These are phyloP conservation scores for Syrrhaptes paradoxus DNA, from an alignment of 2,113 vertebrate species.

Conservation along the genomic window DNA sequence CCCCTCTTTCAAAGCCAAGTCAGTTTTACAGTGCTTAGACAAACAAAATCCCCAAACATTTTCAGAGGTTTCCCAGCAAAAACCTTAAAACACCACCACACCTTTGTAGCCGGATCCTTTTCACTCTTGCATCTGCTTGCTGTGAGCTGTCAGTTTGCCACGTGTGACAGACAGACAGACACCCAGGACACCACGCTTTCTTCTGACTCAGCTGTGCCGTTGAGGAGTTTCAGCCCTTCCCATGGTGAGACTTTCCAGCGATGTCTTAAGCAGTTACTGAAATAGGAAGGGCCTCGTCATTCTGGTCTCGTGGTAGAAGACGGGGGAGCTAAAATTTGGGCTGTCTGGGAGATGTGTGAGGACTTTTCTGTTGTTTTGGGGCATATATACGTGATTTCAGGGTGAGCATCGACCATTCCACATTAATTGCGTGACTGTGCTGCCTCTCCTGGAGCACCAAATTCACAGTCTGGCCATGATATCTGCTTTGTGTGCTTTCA, in stretches of 20 bases:
- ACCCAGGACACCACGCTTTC: background rate
- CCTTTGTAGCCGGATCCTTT: background rate
- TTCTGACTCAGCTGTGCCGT: background rate
- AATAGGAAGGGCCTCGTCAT: background rate
- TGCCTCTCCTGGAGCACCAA: background rate
- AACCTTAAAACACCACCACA: background rate
- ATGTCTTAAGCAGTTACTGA: background rate
- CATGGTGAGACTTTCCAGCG: background rate
- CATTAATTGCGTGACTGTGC: background rate
- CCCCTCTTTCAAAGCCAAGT: background rate
- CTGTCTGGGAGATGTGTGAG: background rate
- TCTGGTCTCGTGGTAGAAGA: background rate
- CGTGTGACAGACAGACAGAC: background rate
- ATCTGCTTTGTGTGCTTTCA: background rate
- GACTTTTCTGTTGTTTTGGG: background rate
- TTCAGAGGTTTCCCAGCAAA: background rate
- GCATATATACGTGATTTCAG: background rate
- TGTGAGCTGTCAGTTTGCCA: background rate
- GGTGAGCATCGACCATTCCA: background rate
- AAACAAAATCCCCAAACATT: background rate
- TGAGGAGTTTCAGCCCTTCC: background rate
- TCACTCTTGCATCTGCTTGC: background rate
- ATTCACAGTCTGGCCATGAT: rapidly evolving
- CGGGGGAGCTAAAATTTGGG: background rate
- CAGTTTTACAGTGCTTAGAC: background rate